Evolutionary conservation across 1,140 invertebrate genomes (phyloP), one percentile per base, ranked within the genome.

Genomic region (Brachionus paranguensis): DNA sequence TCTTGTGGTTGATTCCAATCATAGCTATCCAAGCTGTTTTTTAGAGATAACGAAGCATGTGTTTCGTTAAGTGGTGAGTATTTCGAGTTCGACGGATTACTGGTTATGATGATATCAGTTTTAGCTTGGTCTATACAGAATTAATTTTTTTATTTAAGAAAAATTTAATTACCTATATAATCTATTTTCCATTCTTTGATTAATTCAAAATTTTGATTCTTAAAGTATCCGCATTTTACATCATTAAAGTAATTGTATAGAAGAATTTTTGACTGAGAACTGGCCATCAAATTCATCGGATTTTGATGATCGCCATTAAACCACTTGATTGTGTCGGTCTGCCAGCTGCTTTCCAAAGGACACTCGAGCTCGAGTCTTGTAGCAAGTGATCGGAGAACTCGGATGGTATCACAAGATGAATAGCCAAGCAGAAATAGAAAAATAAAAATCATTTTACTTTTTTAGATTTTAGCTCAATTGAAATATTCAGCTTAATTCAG

Each of bases 181-280:
- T 29, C 50, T 24, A 79, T 53, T 53, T 55, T 24, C 76, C 76
- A 79, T 64, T 33, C 29, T 14, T 79, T 79, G 43, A 79, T 29
- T 29, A 45, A 7, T n/a, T 53, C 45, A 79, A 53, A 79, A 12
- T 64, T 60, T 37, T 79, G 45, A 64, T 55, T 27, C 11, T 2
- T 37, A 12, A 79, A 53, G 24, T 53, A 79, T 1, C 76, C 76
- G 24, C 76, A 79, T 11, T 50, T 79, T 7, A 79, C 76, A 53
- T 79, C 3, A 37, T 17, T 6, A 14, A 79, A 79, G 14, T 33
- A 27, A 11, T 79, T 29, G 45, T 79, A 64, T 11, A 79, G 10
- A 6, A 33, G 7, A n/a, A 60, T 60, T 17, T 79, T 55, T 7
- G 45, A 55, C 14, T 55, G 47, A 20, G 76, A 55, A 24, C 76